Conservation (phyloP, 2,888 invertebrate genomes). For the Trichopria drosophilae region DNA sequence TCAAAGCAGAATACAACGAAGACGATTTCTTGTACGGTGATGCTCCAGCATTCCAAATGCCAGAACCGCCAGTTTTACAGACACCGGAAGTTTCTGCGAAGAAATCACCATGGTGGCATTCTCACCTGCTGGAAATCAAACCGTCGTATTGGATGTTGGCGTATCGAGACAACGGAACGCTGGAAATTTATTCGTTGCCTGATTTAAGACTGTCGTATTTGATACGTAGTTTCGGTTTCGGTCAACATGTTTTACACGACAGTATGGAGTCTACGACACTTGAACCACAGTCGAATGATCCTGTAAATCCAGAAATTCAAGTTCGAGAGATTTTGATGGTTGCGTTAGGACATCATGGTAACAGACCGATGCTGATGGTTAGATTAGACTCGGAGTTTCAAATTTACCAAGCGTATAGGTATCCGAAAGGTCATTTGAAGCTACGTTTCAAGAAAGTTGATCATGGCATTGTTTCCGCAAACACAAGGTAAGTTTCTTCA, state of each 20-base stretch:
- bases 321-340: slow-evolving; percentile 76
- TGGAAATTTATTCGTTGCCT: slow-evolving; percentile 91
- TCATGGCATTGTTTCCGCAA: slow-evolving; percentile 64
- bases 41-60: slow-evolving; percentile 69
- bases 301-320: slow-evolving; percentile 54
- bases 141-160: slow-evolving; percentile 89
- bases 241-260: slow-evolving; percentile 72
- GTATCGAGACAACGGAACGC: slow-evolving; percentile 83
- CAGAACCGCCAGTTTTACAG: slow-evolving; percentile 48
- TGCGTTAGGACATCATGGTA: slow-evolving; percentile 82
- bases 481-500: too few species aligned
- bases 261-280: slow-evolving; percentile 77
- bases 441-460: slow-evolving; percentile 82
- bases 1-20: slow-evolving; percentile 82
- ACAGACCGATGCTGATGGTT: slow-evolving; percentile 79
- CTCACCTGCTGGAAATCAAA: slow-evolving; percentile 69
- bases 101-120: slow-evolving; percentile 66
- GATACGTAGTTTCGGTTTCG: slow-evolving; percentile 74
- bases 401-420: slow-evolving; percentile 87
- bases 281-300: slow-evolving; percentile 52
- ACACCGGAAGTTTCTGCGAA: slow-evolving; percentile 45
- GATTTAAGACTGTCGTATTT: slow-evolving; percentile 83
- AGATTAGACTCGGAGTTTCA: slow-evolving; percentile 77
- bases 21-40: slow-evolving; percentile 93
- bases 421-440: slow-evolving; percentile 81